Conservation (phyloP, 2,113 vertebrate genomes). For the Struthidea cinerea region DNA sequence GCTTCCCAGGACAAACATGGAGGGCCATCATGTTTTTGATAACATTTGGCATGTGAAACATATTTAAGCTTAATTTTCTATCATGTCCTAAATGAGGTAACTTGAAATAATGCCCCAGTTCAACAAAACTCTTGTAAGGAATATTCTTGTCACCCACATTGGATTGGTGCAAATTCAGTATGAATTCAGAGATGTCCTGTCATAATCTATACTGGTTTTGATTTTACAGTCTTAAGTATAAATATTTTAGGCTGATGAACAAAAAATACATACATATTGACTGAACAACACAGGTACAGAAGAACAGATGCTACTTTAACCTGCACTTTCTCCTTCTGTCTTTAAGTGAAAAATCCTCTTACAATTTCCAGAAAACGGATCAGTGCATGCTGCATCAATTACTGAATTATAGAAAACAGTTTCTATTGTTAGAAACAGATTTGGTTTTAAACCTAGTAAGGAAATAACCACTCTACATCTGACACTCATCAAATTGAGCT, state of each 20-base stretch:
- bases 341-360: neutral
- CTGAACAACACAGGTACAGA: neutral
- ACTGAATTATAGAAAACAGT: neutral
- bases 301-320: neutral
- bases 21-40: neutral
- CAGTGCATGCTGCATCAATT: neutral
- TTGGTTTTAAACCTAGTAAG: constrained; percentile 11
- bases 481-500: constrained; percentile 35
- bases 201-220: neutral
- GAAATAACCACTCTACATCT: constrained; percentile 39
- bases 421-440: constrained; percentile 39
- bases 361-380: neutral
- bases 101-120: neutral
- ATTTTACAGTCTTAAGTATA: neutral
- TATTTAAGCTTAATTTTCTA: neutral
- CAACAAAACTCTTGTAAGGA: neutral
- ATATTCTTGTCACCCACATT: neutral
- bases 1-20: neutral
- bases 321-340: neutral
- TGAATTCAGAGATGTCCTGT: neutral
- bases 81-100: neutral
- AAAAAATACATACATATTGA: neutral
- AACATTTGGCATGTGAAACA: neutral
- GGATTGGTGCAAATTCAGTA: neutral
- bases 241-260: neutral